Evolutionary conservation across 2,888 invertebrate species (phyloP), one percentile per base, ranked within the genome.

Genomic region (Chironomus tentans): DNA sequence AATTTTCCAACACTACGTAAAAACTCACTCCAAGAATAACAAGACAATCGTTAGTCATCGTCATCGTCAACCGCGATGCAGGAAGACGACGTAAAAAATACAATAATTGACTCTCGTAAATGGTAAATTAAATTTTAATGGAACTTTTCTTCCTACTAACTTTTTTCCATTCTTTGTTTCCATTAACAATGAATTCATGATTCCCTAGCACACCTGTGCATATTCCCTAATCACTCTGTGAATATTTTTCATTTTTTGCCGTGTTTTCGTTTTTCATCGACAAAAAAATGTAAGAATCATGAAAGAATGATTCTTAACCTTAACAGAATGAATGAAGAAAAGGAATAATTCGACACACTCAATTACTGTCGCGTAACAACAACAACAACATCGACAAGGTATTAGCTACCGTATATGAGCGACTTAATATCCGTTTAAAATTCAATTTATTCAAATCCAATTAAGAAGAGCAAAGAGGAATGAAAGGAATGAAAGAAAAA

Each of bases 391-490:
- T 24, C 21, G 56, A 18, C 56, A 24, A 13, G 12, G 65, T 22
- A 65, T 65, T 65, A 24, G 65, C 65, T 24, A 24, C 24, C 21
- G 24, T 65, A 21, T 65, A 18, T 50, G 50, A 18, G 15, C 56
- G 56, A 56, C 65, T 12, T 65, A 71, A 71, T 71, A 71, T 71
- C 47, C 71, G 24, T 71, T 71, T 47, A 38, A 73, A 73, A 73
- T 73, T 73, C 56, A 73, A 73, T 73, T 73, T 73, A 73, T 73
- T 73, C 73, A 62, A 71, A 71, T 71, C 71, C 71, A 71, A 71
- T 71, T 71, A 71, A 71, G 69, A 69, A 21, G 56, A 71, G 48
- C 47, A 71, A 71, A 56, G 24, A 61, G 56, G 48, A 28, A 50
- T 56, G 71, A 71, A 47, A 21, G 21, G 65, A 65, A 18, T 56